Evolutionary conservation across 30 jellyfish, hydroid and myxozoan genomes (phyloP), one percentile per base, ranked within the genome.

Genomic region (Phacellophora camtschatica): DNA sequence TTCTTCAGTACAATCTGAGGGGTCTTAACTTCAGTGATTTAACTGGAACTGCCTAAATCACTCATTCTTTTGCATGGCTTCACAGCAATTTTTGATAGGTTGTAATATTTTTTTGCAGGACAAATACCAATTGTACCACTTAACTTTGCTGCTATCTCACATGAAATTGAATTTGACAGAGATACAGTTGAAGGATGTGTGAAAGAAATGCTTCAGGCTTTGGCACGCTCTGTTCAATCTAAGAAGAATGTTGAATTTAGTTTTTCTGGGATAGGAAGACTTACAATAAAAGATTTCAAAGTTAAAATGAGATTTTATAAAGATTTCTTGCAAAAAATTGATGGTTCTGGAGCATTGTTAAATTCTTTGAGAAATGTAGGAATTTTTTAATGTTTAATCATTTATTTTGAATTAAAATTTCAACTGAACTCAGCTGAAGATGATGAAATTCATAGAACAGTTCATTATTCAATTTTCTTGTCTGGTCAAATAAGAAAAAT

Each of bases 171-270:
- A 31, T 45, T 72, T 12, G 96, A 83, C 36, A 62, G 99, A 67
- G 99, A 93, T 49, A 73, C 86, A 5, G 97, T 93, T n/a, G 99
- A 93, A 63, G 88, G 94, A 32, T 86, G 97, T 45, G 93, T 86
- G 51, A 85, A 86, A 66, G 99, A 93, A 70, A 77, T 93, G 84
- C 85, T 93, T 28, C 92, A 74, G 53, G 96, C 97, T 15, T 69
- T 93, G 48, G 79, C 99, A 62, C 50, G 96, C 25, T 71, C 87
- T 13, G 88, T 93, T 32, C 96, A 93, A 76, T 24, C 68, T 13
- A 86, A 64, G 54, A 55, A 82, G 24, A 33, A 87, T 53, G 89
- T 78, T 19, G 96, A 93, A 37, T 81, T 86, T 46, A 63, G 49
- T 0, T 93, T 93, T 62, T 62, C 84, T 13, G 62, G 94, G 4